Evolutionary conservation across 2,888 invertebrate genomes (phyloP).

Genomic region (Lasius fuliginosus): DNA sequence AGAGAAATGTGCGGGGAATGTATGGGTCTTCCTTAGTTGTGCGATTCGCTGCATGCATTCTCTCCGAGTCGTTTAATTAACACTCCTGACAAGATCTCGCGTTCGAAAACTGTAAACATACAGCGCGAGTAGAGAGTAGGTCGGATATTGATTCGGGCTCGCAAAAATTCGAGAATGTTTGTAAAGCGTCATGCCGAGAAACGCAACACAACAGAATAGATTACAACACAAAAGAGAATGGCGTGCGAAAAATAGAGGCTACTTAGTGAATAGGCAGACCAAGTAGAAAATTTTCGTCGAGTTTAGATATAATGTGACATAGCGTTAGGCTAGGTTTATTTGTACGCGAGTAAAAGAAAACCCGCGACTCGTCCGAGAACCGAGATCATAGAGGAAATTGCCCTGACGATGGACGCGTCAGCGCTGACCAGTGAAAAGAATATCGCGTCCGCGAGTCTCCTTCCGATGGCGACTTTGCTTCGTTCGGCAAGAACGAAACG

Average conservation of each 20-base stretch:
- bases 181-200: conserved; percentile 8
- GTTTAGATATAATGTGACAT: conserved; percentile 67
- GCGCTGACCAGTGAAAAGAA: background rate
- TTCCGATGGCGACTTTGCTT: conserved; percentile 61
- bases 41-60: conserved; percentile 34
- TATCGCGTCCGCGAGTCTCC: conserved; percentile 13
- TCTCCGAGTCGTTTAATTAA: conserved; percentile 46
- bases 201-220: conserved; percentile 31
- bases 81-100: conserved; percentile 8
- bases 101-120: conserved; percentile 17
- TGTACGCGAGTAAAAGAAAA: conserved; percentile 46
- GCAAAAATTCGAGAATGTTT: conserved; percentile 10
- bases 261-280: conserved; percentile 79
- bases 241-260: conserved; percentile 81
- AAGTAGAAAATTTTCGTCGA: conserved; percentile 71
- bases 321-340: conserved; percentile 70
- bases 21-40: conserved; percentile 51
- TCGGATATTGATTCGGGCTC: background rate
- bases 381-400: conserved; percentile 23
- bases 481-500: conserved; percentile 71
- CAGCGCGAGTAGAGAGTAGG: background rate
- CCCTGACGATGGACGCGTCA: conserved; percentile 40
- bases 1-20: conserved; percentile 1
- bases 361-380: conserved; percentile 42
- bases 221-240: conserved; percentile 37